Evolutionary conservation across 2,797 vertebrate species (phyloP), one percentile per base, ranked within the genome.

Genomic region (Parambassis ranga): DNA sequence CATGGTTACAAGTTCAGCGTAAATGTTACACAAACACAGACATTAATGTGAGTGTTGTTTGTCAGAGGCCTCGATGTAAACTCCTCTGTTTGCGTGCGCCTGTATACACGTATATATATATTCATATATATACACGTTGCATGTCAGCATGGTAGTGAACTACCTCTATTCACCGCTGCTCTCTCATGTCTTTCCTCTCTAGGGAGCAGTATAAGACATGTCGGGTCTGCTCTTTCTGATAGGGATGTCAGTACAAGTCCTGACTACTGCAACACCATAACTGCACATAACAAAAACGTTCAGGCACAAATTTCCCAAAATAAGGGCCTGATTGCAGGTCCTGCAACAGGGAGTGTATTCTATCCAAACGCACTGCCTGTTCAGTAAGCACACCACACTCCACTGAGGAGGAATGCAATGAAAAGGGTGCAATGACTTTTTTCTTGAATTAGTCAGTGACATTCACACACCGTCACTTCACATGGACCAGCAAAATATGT

Each of bases 121-220:
- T n/a, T n/a, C n/a, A n/a, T n/a, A n/a, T n/a, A n/a, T n/a, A n/a
- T n/a, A 22, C 65, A 23, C 49, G 63, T 83, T 84, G 56, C 68
- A 72, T 81, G 72, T 76, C 51, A 57, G 74, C 61, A 48, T 76
- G 73, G 65, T 50, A 15, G 65, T 77, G 49, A 70, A 57, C 75
- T 65, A 55, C 60, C 36, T 67, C 60, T 77, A 85, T 89, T 91
- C 83, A 89, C 70, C 20, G 60, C 76, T 79, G 76, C 79, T 86
- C 70, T 87, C 79, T 87, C 80, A 5, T 87, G 77, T 89, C 59
- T 87, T 84, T 88, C 84, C 79, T 84, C 87, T 85, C 36, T 82
- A 92, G 92, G 91, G 85, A 84, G 78, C 87, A 91, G 88, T 90
- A 87, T 88, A 92, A 93, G 90, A 87, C 88, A 77, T 92, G 90